Evolutionary conservation across 2,888 invertebrate genomes (phyloP).

Genomic region (Drosophila demipolita): DNA sequence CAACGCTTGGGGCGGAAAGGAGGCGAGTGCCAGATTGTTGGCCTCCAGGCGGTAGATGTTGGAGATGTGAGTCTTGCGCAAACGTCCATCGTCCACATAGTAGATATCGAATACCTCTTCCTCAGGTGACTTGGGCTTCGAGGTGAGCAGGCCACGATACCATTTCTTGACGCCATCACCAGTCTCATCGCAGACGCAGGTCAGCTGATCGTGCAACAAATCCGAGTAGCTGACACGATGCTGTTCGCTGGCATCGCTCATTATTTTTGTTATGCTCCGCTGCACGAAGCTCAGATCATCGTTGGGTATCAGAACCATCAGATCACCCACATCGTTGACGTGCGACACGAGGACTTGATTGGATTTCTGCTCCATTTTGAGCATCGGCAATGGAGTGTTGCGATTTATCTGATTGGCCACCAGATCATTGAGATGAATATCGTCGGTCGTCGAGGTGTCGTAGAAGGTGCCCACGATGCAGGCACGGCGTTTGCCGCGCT

Average conservation of each 20-base stretch:
- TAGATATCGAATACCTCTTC: slow-evolving; percentile 85
- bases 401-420: slow-evolving; percentile 86
- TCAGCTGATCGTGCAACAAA: slow-evolving; percentile 84
- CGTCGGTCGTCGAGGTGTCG: slow-evolving; percentile 88
- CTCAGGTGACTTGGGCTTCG: slow-evolving; percentile 81
- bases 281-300: slow-evolving; percentile 83
- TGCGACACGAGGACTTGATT: slow-evolving; percentile 82
- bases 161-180: slow-evolving; percentile 74
- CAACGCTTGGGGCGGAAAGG: slow-evolving; percentile 87
- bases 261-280: slow-evolving; percentile 61
- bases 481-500: slow-evolving; percentile 41
- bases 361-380: slow-evolving; percentile 77
- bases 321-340: slow-evolving; percentile 82
- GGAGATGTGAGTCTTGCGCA: slow-evolving; percentile 84
- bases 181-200: slow-evolving; percentile 85
- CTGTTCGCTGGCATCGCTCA: slow-evolving; percentile 66
- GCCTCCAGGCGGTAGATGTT: slow-evolving; percentile 86
- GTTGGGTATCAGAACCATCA: slow-evolving; percentile 82
- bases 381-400: slow-evolving; percentile 80
- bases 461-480: slow-evolving; percentile 87
- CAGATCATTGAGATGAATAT: slow-evolving; percentile 88
- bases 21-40: slow-evolving; percentile 86
- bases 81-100: slow-evolving; percentile 87
- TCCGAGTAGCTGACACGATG: slow-evolving; percentile 78
- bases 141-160: slow-evolving; percentile 85